Evolutionary conservation across 2,113 vertebrate species (phyloP).

Genomic region (Ailurus styani): DNA sequence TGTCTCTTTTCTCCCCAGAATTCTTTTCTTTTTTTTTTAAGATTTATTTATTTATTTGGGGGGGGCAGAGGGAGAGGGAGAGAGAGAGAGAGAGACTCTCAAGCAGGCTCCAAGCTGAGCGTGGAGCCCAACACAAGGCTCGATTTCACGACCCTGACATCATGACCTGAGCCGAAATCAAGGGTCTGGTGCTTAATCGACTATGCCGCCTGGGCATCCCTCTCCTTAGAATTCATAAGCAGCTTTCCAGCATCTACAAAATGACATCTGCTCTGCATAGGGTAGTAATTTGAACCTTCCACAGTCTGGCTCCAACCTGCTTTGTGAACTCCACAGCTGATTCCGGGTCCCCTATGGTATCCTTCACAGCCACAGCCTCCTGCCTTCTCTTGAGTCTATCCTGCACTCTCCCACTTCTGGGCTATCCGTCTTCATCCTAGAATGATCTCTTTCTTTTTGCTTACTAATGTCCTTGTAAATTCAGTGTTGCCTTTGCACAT

Average conservation of each 20-base stretch:
- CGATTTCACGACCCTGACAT: too few relatives aligned
- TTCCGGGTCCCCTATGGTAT: neutral
- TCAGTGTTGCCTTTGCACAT: neutral
- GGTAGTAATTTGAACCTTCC: neutral
- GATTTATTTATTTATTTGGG: neutral
- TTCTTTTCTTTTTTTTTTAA: neutral
- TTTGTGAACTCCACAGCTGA: neutral
- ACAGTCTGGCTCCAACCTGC: accelerated
- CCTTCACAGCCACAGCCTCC: neutral
- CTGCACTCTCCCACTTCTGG: neutral
- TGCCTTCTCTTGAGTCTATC: neutral
- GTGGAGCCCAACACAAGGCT: neutral
- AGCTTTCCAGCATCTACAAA: neutral
- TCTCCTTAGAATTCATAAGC: neutral
- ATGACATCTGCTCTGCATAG: neutral
- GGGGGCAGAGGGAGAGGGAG: neutral
- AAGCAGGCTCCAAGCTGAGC: neutral
- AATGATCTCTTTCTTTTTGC: neutral
- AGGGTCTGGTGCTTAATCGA: neutral
- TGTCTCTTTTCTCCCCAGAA: neutral
- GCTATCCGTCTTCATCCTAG: too few relatives aligned
- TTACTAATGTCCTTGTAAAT: neutral
- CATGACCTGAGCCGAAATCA: neutral
- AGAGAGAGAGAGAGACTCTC: neutral
- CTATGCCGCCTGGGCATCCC: neutral